phyloP scores from a whole-genome alignment of 2,888 invertebrate genomes.

The Brachyptera putata region DNA sequence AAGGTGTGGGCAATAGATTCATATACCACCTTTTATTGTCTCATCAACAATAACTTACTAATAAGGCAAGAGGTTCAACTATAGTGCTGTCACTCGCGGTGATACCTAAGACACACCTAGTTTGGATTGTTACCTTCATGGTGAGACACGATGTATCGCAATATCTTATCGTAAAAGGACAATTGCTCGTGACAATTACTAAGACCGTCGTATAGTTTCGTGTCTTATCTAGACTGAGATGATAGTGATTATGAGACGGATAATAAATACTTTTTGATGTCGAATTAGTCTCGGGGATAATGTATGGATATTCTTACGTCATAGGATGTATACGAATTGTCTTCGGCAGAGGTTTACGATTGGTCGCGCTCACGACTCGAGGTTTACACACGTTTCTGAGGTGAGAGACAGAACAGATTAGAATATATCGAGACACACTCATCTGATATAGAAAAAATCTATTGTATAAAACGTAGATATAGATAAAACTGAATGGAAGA shows the following conservation, averaged over 20 bases:
- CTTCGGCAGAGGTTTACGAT: not conserved
- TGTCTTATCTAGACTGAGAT: not conserved
- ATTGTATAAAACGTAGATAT: not conserved
- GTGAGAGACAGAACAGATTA: not conserved
- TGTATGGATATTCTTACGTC: not conserved
- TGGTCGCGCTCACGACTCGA: not conserved
- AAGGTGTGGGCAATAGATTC: slow-evolving; percentile 14
- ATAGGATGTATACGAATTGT: not conserved
- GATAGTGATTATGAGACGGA: slow-evolving; percentile 5
- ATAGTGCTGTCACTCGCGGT: not conserved
- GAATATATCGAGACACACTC: not conserved
- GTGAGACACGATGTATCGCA: slow-evolving; percentile 2
- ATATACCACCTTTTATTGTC: slow-evolving; percentile 6
- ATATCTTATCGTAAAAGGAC: not conserved
- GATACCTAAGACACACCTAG: not conserved
- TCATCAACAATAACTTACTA: slow-evolving; percentile 8
- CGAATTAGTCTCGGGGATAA: slow-evolving; percentile 6
- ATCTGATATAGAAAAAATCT: not conserved
- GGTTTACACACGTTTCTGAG: not conserved
- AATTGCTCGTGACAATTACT: no score
- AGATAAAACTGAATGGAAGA: not conserved
- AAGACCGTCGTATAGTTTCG: no score
- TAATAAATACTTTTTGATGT: slow-evolving; percentile 6
- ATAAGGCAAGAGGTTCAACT: not conserved
- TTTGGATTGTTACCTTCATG: not conserved